Evolutionary conservation across 2,113 vertebrate genomes (phyloP).

Genomic region (Nothocercus nigrocapillus): DNA sequence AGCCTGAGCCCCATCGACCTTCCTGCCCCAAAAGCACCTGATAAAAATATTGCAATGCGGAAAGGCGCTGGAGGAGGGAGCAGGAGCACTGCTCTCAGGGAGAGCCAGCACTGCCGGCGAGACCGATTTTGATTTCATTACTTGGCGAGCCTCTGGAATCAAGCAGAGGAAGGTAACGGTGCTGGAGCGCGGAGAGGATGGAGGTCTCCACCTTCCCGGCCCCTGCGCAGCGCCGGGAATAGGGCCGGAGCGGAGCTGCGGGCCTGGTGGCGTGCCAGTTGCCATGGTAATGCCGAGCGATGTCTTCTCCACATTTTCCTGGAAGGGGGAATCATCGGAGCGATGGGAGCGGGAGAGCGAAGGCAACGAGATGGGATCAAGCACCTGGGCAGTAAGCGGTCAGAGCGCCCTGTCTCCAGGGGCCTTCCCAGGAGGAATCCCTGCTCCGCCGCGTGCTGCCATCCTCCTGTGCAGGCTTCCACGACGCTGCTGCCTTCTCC

Average conservation of each 20-base stretch:
- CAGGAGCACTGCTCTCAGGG: background rate
- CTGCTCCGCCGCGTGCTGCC: accelerated
- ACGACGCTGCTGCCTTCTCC: background rate
- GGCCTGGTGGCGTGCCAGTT: constrained; percentile 23
- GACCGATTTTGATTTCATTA: too few relatives aligned
- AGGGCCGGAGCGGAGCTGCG: background rate
- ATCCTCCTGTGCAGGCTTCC: accelerated
- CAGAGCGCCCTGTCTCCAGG: accelerated
- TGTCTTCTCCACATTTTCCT: constrained; percentile 47
- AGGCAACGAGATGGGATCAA: background rate
- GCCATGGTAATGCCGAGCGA: constrained; percentile 47
- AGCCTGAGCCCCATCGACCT: background rate
- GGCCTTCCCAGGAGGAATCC: background rate
- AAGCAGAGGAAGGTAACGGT: too few relatives aligned
- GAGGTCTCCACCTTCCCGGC: background rate
- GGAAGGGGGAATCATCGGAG: background rate
- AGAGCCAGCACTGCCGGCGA: too few relatives aligned
- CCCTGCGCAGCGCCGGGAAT: background rate
- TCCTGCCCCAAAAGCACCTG: background rate
- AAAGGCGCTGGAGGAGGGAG: background rate
- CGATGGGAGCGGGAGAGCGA: accelerated
- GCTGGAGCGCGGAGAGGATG: too few relatives aligned
- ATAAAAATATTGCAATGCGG: background rate
- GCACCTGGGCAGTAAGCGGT: accelerated
- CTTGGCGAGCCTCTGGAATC: too few relatives aligned